Evolutionary conservation across 2,113 vertebrate species (phyloP).

Genomic region (Strix aluco): DNA sequence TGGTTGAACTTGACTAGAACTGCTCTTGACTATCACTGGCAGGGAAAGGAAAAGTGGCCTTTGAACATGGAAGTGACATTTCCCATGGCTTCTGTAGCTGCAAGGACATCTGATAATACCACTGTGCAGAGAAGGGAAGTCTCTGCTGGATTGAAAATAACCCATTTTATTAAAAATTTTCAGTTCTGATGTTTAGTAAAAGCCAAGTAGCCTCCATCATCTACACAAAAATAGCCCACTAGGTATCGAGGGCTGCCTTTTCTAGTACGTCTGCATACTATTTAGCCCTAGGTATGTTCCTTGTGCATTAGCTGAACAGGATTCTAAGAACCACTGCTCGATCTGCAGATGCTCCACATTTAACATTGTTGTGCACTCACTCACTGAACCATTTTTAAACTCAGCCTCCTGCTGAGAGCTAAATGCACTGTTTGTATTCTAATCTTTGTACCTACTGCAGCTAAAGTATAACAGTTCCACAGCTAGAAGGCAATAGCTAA

Average conservation of each 20-base stretch:
- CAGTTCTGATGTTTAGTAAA: constrained; percentile 21
- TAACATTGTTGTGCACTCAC: constrained; percentile 8
- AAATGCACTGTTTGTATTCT: constrained; percentile 48
- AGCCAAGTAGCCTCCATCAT: constrained; percentile 39
- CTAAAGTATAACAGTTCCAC: neutral
- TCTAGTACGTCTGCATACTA: neutral
- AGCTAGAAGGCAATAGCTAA: constrained; percentile 52
- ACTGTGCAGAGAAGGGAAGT: neutral
- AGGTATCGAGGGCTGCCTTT: neutral
- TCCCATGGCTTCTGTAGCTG: constrained; percentile 10
- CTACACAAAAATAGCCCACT: neutral
- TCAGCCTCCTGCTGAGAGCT: constrained; percentile 14
- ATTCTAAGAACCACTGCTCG: neutral
- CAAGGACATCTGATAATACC: neutral
- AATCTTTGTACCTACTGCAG: constrained; percentile 48
- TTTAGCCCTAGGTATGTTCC: neutral
- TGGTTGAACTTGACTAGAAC: neutral
- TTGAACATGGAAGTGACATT: neutral
- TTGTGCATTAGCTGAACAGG: neutral
- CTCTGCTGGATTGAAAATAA: constrained; percentile 14
- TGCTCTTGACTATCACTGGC: neutral
- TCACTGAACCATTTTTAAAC: constrained; percentile 39
- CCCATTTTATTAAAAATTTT: constrained; percentile 31
- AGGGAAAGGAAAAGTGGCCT: neutral
- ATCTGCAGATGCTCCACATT: neutral